These are phyloP conservation scores for Corythoichthys intestinalis DNA, from an alignment of 2,113 vertebrate genomes.

Conservation along the genomic window DNA sequence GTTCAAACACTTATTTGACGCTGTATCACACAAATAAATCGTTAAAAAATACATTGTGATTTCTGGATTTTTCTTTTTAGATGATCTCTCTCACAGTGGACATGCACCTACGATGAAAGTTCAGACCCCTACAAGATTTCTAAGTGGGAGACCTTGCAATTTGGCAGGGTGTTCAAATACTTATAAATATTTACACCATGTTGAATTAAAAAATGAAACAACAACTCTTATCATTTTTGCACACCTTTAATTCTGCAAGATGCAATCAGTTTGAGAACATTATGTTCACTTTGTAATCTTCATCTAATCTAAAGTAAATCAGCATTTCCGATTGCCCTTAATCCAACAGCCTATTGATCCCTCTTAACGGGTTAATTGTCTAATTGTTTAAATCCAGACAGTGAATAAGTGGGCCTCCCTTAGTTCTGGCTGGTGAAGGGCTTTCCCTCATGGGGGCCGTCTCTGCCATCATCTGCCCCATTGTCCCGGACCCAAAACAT, in stretches of 20 bases:
- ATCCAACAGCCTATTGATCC: slow-evolving; percentile 51
- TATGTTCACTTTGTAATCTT: slow-evolving; percentile 51
- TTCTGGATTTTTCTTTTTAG: too few species aligned
- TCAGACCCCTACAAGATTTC: too few species aligned
- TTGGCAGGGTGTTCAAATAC: too few species aligned
- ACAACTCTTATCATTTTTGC: not conserved
- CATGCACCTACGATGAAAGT: too few species aligned
- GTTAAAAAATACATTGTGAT: too few species aligned
- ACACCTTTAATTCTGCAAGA: slow-evolving; percentile 5
- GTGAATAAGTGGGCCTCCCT: slow-evolving; percentile 20
- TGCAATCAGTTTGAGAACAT: slow-evolving; percentile 44
- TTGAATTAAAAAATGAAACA: too few species aligned
- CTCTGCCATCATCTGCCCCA: slow-evolving; percentile 31
- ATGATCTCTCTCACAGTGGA: too few species aligned
- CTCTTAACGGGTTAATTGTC: slow-evolving; percentile 61
- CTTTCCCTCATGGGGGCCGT: slow-evolving; percentile 11
- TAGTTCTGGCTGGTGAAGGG: slow-evolving; percentile 25
- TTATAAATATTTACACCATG: too few species aligned
- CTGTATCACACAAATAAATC: too few species aligned
- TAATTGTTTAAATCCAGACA: slow-evolving; percentile 65
- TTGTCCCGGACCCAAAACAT: slow-evolving; percentile 31
- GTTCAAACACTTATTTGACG: too few species aligned
- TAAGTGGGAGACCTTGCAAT: too few species aligned
- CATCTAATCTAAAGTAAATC: slow-evolving; percentile 57
- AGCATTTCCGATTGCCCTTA: slow-evolving; percentile 45